Evolutionary conservation across 1,140 invertebrate genomes (phyloP).

Genomic region (Bombus turneri): DNA sequence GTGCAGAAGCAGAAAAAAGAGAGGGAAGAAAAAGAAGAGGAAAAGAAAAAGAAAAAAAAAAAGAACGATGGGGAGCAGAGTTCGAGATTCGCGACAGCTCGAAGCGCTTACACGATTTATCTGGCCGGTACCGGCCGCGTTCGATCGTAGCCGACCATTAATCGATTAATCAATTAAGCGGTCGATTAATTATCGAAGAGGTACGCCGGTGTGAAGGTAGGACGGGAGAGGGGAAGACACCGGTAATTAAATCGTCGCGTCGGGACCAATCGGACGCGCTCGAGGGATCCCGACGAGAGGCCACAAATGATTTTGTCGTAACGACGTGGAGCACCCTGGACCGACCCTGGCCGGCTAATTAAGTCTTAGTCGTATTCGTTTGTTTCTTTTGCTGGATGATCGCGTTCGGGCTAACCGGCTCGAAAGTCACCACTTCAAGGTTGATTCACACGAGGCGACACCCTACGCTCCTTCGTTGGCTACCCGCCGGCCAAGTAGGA

Average conservation of each 20-base stretch:
- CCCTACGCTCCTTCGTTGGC: neutral
- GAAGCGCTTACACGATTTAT: slow-evolving; percentile 59
- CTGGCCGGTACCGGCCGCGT: slow-evolving; percentile 39
- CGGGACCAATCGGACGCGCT: slow-evolving; percentile 69
- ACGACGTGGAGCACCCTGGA: slow-evolving; percentile 62
- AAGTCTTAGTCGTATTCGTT: slow-evolving; percentile 66
- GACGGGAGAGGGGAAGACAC: slow-evolving; percentile 12
- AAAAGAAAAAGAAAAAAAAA: neutral
- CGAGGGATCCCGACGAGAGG: slow-evolving; percentile 62
- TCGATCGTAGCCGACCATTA: slow-evolving; percentile 61
- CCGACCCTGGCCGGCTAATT: slow-evolving; percentile 64
- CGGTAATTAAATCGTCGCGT: slow-evolving; percentile 76
- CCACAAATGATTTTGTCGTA: slow-evolving; percentile 76
- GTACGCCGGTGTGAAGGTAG: slow-evolving; percentile 41
- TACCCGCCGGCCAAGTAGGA: neutral
- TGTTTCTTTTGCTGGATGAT: slow-evolving; percentile 54
- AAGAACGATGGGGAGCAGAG: neutral
- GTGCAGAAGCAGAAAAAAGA: neutral
- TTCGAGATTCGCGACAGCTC: slow-evolving; percentile 47
- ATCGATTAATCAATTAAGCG: slow-evolving; percentile 76
- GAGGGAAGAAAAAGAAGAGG: neutral
- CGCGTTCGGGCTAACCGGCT: slow-evolving; percentile 53
- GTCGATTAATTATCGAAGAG: slow-evolving; percentile 73
- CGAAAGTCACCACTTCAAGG: slow-evolving; percentile 60
- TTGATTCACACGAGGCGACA: slow-evolving; percentile 54